Base-by-base conservation (phyloP, 2,888 invertebrate genomes). In the Eristalinus aeneus region DNA sequence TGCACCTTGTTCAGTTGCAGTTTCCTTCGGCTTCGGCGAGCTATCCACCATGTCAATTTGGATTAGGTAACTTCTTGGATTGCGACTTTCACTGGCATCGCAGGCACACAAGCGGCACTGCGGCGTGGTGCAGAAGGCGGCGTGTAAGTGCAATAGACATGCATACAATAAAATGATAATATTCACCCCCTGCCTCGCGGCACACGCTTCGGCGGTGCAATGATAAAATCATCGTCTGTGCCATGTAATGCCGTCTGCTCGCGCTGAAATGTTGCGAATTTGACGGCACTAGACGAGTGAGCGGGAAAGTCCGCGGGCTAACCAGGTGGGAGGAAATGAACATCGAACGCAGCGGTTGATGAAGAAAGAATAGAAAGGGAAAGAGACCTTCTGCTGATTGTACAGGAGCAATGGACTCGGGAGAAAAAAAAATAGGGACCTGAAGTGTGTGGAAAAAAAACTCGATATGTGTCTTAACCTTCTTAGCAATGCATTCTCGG, bases 1-100 rank as follows among this genome's bases (percentile, higher is more conserved):
- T 46, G 1, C 8, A 8, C 46, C 27, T 27, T 3, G 27, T 27
- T 27, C 11, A 11, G 23, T 23, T 10, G n/a, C 12, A 9, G 10
- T 61, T 76, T 71, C 11, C 34, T 78, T 67, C 64, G 46, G 8
- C 16, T 60, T 81, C 73, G 56, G 54, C 72, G 36, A 65, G 61
- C 69, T 69, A 73, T 80, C 69, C 72, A 22, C 73, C 81, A 71
- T 76, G 85, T 73, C 81, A 81, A 69, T 85, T 85, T 60, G 64
- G 85, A 77, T 85, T 85, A 81, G 85, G 85, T 81, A 85, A 85
- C 85, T 76, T 76, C 85, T 81, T 77, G 81, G 73, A 69, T 73
- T 77, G 22, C 71, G 34, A 85, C 85, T 85, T 85, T 85, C 85
- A 81, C 85, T 76, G 53, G 36, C 39, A 46, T 73, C 16, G 22